These are phyloP conservation scores for Heptranchias perlo DNA, from an alignment of 2,113 vertebrate species.

Conservation along the genomic window DNA sequence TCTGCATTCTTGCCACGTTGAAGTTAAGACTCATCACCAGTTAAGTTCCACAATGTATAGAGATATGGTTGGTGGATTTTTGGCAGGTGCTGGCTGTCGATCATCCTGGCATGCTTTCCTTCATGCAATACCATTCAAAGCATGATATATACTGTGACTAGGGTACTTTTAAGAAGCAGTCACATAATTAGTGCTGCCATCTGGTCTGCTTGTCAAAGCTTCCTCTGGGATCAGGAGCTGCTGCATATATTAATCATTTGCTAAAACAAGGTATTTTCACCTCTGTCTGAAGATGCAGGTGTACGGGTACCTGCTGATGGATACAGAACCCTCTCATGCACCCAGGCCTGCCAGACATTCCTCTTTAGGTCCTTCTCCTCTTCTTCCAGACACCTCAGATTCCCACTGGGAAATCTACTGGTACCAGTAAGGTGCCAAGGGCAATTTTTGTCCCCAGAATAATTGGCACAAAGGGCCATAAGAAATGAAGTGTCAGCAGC, in stretches of 20 bases:
- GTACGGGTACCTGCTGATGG: not conserved
- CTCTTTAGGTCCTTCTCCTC: not conserved
- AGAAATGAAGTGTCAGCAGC: no score
- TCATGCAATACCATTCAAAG: not conserved
- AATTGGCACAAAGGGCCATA: no score
- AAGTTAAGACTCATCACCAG: not conserved
- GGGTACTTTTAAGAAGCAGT: not conserved
- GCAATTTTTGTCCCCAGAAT: no score
- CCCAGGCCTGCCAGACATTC: not conserved
- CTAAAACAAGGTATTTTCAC: not conserved
- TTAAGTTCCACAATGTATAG: not conserved
- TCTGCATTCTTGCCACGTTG: not conserved
- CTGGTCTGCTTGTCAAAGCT: not conserved
- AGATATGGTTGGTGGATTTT: not conserved
- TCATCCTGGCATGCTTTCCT: not conserved
- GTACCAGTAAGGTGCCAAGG: no score
- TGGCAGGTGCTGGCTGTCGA: not conserved
- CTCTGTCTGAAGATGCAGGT: not conserved
- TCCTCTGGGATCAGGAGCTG: not conserved
- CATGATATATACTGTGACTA: not conserved
- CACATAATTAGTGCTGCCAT: not conserved
- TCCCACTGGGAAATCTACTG: no score
- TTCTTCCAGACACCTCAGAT: no score
- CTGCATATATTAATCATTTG: not conserved
- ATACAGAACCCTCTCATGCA: not conserved